Conservation (phyloP, 2,888 invertebrate genomes). For the Zygothrica quintamaculata region DNA sequence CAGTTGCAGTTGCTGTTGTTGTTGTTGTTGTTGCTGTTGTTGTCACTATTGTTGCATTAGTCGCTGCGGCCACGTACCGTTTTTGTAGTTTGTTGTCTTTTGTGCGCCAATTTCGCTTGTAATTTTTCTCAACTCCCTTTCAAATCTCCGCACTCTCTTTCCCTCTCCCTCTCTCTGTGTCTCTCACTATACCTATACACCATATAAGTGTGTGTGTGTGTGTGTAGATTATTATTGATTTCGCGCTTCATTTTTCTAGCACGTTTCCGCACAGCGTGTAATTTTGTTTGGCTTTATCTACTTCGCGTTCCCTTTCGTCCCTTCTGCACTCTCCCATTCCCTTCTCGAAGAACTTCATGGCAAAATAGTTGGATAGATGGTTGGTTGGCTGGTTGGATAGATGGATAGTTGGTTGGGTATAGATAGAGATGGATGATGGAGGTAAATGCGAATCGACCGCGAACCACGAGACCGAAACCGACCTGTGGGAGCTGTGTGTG, state of each 20-base stretch:
- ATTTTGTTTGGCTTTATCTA: constrained; percentile 74
- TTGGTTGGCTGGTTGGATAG: background rate
- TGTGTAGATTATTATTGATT: constrained; percentile 73
- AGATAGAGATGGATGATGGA: background rate
- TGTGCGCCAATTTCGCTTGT: constrained; percentile 54
- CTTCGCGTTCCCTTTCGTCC: constrained; percentile 14
- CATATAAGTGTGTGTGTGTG: constrained; percentile 8
- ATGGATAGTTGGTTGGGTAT: background rate
- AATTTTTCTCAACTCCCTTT: constrained; percentile 42
- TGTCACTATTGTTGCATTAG: constrained; percentile 47
- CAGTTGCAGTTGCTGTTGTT: constrained; percentile 42
- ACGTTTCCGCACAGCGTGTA: constrained; percentile 78
- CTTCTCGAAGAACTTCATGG: background rate
- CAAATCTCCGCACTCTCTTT: too few relatives aligned
- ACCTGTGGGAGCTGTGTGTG: constrained; percentile 51
- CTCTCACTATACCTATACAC: background rate
- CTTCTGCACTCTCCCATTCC: background rate
- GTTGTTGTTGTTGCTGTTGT: constrained; percentile 32
- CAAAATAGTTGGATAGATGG: constrained; percentile 26
- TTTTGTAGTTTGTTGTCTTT: constrained; percentile 52
- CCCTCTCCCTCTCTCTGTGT: background rate
- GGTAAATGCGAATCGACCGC: background rate
- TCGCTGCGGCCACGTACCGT: constrained; percentile 49
- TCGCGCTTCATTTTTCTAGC: constrained; percentile 79
- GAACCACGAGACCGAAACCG: constrained; percentile 41